Conservation (phyloP, 1,140 invertebrate species). For the Hylaeus anthracinus region DNA sequence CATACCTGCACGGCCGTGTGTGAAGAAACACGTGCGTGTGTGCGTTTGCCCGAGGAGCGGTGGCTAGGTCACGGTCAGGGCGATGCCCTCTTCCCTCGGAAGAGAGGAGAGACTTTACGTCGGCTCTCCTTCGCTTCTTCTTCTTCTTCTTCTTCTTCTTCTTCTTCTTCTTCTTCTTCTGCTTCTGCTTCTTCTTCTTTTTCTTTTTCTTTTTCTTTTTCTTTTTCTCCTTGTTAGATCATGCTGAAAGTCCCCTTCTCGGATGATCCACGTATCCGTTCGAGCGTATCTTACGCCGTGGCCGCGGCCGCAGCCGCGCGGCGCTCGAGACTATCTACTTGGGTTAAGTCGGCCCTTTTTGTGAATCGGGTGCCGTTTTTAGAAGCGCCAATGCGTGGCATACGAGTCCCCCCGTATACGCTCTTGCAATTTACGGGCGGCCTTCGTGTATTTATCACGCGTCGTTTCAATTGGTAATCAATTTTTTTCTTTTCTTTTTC, state of each 20-base stretch:
- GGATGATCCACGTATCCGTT: constrained; percentile 49
- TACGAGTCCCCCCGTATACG: neutral
- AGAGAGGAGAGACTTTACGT: constrained; percentile 57
- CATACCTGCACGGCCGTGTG: constrained; percentile 17
- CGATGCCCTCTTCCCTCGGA: constrained; percentile 76
- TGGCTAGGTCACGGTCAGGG: constrained; percentile 79
- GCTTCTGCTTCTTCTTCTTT: neutral
- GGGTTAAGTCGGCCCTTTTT: constrained; percentile 31
- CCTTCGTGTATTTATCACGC: constrained; percentile 18
- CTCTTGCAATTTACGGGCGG: constrained; percentile 20
- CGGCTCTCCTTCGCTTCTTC: constrained; percentile 29
- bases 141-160: constrained; percentile 9
- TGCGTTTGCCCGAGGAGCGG: constrained; percentile 60
- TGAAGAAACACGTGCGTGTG: constrained; percentile 35
- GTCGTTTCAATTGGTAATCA: constrained; percentile 2
- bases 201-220: neutral
- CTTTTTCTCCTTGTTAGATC: constrained; percentile 32
- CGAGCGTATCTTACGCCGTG: constrained; percentile 34
- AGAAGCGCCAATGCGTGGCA: constrained; percentile 19
- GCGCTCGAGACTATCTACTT: constrained; percentile 24
- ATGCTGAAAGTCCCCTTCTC: constrained; percentile 41
- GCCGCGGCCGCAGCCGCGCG: neutral
- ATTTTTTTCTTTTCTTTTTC: constrained; percentile 5
- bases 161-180: constrained; percentile 14
- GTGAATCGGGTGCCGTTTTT: constrained; percentile 39